These are phyloP conservation scores for Patiria miniata DNA, from an alignment of 35 echinoderm and acorn worm genomes.

Conservation along the genomic window DNA sequence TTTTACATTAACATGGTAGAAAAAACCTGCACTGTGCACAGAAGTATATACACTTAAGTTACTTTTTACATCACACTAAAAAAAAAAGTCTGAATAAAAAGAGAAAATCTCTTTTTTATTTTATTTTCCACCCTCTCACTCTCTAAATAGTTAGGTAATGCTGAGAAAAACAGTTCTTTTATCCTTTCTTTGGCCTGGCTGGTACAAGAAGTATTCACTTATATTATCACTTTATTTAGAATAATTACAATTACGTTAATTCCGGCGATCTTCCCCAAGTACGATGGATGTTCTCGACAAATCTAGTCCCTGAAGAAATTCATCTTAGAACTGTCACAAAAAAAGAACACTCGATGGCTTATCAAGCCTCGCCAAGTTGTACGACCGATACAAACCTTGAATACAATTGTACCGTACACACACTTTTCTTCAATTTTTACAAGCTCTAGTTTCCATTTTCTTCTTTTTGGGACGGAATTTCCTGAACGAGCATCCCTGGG, in stretches of 20 bases:
- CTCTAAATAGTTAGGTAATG: background rate
- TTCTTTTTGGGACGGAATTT: no score
- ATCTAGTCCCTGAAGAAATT: background rate
- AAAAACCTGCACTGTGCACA: constrained; percentile 22
- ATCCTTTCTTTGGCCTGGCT: constrained; percentile 4
- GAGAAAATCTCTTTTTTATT: background rate
- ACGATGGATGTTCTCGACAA: background rate
- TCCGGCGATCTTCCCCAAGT: background rate
- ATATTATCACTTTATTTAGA: background rate
- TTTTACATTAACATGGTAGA: constrained; percentile 31
- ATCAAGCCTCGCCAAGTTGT: no score
- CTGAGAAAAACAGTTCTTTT: constrained; percentile 12
- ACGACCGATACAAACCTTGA: no score
- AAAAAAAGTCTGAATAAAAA: constrained; percentile 5
- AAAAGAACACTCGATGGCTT: no score
- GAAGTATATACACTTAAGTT: constrained; percentile 3
- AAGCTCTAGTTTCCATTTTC: no score
- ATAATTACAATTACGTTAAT: background rate
- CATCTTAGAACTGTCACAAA: no score
- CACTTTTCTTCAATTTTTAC: no score
- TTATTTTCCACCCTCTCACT: background rate
- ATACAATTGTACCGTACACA: no score
- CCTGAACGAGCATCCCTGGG: no score
- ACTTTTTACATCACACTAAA: constrained; percentile 31
- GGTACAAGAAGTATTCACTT: background rate